phyloP scores from a whole-genome alignment of 2,113 vertebrate genomes.

The Pionites leucogaster region DNA sequence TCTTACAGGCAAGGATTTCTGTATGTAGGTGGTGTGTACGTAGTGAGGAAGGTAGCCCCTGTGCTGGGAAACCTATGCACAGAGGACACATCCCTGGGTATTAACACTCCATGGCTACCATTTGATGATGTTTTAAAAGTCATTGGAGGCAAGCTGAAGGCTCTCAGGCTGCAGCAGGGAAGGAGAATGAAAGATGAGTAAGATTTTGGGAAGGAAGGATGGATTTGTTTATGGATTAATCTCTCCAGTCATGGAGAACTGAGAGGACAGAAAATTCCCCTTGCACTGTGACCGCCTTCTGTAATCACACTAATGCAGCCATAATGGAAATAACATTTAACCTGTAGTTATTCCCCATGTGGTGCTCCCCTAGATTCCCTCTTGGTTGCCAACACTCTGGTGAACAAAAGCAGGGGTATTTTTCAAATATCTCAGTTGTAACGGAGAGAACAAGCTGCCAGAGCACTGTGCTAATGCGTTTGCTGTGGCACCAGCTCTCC shows the following conservation, averaged over 20 bases:
- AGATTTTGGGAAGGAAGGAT: background rate
- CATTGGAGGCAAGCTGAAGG: background rate
- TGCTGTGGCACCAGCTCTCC: background rate
- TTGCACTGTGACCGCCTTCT: background rate
- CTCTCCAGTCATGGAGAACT: background rate
- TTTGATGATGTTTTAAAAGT: background rate
- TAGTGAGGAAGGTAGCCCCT: background rate
- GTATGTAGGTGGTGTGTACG: background rate
- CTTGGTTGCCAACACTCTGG: background rate
- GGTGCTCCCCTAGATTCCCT: background rate
- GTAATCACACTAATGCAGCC: background rate
- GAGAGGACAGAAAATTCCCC: background rate
- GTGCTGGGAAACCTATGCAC: background rate
- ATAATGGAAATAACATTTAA: background rate
- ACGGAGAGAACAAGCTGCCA: background rate
- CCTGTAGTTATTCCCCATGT: background rate
- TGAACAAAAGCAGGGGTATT: background rate
- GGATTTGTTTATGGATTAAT: background rate
- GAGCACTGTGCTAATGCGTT: fast-evolving
- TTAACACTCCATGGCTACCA: background rate
- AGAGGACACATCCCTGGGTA: background rate
- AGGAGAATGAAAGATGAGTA: background rate
- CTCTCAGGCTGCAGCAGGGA: background rate
- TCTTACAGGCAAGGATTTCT: background rate
- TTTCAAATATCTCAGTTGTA: background rate